Evolutionary conservation across 2,888 invertebrate genomes (phyloP).

Genomic region (Hanleya hanleyi): DNA sequence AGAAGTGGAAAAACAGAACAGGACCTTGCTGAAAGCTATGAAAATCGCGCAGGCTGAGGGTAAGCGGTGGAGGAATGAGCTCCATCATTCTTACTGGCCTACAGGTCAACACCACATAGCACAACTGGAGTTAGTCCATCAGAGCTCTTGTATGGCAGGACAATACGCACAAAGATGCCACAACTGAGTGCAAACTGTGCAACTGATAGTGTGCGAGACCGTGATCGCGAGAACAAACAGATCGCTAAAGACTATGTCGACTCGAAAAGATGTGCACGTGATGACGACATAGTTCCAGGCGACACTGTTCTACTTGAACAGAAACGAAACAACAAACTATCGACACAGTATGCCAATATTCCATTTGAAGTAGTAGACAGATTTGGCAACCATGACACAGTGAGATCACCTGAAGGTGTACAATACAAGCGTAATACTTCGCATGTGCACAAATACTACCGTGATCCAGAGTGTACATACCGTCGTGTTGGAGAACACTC

Average conservation of each 20-base stretch:
- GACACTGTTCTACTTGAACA: not conserved
- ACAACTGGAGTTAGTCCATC: constrained; percentile 31
- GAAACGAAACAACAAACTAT: not conserved
- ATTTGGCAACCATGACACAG: not conserved
- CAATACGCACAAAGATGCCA: constrained; percentile 29
- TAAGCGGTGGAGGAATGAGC: constrained; percentile 18
- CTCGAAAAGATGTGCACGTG: constrained; percentile 6
- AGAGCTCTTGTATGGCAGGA: constrained; percentile 24
- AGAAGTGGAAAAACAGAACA: constrained; percentile 28
- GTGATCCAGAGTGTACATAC: too few species aligned
- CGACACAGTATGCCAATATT: not conserved
- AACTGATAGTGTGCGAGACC: constrained; percentile 8
- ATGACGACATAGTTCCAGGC: not conserved
- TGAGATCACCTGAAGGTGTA: not conserved
- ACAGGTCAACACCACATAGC: constrained; percentile 29
- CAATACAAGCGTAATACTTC: not conserved
- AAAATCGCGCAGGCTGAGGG: constrained; percentile 25
- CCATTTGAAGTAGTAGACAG: not conserved
- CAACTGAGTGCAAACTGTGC: not conserved
- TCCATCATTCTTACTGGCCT: constrained; percentile 19
- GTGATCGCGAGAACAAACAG: constrained; percentile 13
- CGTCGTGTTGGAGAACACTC: too few species aligned
- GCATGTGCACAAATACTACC: not conserved
- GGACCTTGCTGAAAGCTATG: constrained; percentile 20
- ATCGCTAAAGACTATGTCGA: constrained; percentile 21